Evolutionary conservation across 2,888 invertebrate genomes (phyloP).

Genomic region (Polyommatus icarus): DNA sequence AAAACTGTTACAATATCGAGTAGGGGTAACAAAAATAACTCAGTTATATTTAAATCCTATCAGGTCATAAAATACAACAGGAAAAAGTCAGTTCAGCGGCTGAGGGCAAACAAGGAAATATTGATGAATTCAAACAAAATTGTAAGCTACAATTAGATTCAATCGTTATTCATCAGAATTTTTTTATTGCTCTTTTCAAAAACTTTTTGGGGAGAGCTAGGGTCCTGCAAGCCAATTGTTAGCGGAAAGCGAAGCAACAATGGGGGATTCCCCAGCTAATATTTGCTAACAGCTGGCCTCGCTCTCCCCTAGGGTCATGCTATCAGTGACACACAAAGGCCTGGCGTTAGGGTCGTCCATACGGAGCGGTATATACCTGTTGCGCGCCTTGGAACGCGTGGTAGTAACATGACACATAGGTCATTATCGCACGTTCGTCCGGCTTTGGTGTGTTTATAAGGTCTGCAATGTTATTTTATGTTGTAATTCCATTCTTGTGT

Average conservation of each 20-base stretch:
- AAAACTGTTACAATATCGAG: slow-evolving; percentile 1
- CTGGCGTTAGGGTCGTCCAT: slow-evolving; percentile 67
- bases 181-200: background rate
- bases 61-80: background rate
- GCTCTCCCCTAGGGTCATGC: slow-evolving; percentile 56
- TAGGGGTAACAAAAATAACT: background rate
- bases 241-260: background rate
- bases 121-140: background rate
- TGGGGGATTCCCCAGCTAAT: background rate
- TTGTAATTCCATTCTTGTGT: background rate
- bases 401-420: slow-evolving; percentile 99
- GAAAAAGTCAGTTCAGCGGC: background rate
- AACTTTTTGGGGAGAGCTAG: background rate
- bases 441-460: slow-evolving; percentile 99
- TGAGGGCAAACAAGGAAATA: background rate
- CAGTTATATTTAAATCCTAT: background rate
- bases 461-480: slow-evolving; percentile 84
- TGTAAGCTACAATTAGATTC: background rate
- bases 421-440: slow-evolving; percentile 99
- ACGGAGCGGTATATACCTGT: slow-evolving; percentile 86
- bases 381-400: slow-evolving; percentile 99
- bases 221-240: background rate
- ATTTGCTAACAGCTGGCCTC: slow-evolving; percentile 10
- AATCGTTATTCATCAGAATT: background rate
- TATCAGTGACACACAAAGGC: slow-evolving; percentile 76